Conservation (phyloP, 2,888 invertebrate genomes). For the Dicyrtomina minuta region DNA sequence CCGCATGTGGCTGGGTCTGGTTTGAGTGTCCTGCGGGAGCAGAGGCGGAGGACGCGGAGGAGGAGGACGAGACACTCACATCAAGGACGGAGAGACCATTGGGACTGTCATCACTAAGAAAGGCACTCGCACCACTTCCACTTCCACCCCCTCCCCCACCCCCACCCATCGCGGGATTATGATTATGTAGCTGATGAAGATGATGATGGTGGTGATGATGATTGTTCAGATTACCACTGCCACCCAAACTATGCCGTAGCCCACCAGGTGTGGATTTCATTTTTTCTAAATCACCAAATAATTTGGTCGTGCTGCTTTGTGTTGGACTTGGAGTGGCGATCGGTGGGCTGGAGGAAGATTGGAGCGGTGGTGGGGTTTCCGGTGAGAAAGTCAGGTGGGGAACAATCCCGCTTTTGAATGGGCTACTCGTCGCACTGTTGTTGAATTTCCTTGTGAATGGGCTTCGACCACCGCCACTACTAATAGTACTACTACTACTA, state of each 20-base stretch:
- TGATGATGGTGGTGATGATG: neutral
- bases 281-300: constrained; percentile 19
- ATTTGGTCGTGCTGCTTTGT: neutral
- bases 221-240: neutral
- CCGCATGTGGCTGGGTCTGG: neutral
- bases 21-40: neutral
- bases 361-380: constrained; percentile 1
- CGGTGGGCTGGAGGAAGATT: neutral
- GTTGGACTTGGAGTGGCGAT: neutral
- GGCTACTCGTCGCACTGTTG: too few relatives aligned
- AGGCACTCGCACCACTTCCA: constrained; percentile 12
- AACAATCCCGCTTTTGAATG: neutral
- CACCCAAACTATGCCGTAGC: too few relatives aligned
- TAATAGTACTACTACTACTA: neutral
- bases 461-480: too few relatives aligned
- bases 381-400: constrained; percentile 19
- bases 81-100: neutral
- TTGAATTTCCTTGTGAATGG: too few relatives aligned
- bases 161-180: too few relatives aligned
- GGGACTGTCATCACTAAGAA: neutral
- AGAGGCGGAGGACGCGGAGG: neutral
- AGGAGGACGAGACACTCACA: neutral
- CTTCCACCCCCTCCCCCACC: neutral
- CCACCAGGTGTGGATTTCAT: constrained; percentile 20
- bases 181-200: too few relatives aligned